Conservation (phyloP, 2,888 invertebrate species). For the Patella caerulea region DNA sequence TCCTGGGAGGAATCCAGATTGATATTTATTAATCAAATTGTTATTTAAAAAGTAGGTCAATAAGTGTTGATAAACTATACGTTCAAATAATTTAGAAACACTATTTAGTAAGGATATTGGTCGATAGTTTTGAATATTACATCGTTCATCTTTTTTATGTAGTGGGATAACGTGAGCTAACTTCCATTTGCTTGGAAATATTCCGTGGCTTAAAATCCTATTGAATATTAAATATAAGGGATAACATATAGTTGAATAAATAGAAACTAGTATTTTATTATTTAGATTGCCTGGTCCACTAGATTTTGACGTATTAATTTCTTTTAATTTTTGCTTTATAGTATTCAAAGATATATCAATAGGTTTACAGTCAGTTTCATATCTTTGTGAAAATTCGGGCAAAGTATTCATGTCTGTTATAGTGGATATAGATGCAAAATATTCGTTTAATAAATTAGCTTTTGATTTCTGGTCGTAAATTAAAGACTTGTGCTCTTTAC, state of each 20-base stretch:
- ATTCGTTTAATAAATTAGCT: neutral
- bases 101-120: conserved; percentile 37
- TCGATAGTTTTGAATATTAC: conserved; percentile 36
- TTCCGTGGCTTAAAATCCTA: neutral
- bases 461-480: neutral
- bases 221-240: no score
- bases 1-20: conserved; percentile 40
- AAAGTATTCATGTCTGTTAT: neutral
- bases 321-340: neutral
- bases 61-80: conserved; percentile 34
- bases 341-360: no score
- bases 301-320: conserved; percentile 1
- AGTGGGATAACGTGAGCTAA: conserved; percentile 35
- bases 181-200: conserved; percentile 37
- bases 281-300: neutral
- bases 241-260: no score
- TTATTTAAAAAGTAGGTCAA: conserved; percentile 27
- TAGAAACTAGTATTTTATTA: neutral
- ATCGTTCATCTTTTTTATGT: conserved; percentile 38
- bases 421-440: neutral
- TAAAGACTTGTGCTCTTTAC: neutral
- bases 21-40: conserved; percentile 35
- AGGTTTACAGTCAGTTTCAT: no score
- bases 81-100: conserved; percentile 39
- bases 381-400: neutral